phyloP scores from a whole-genome alignment of 2,888 invertebrate species.

The Ligdia adustata region DNA sequence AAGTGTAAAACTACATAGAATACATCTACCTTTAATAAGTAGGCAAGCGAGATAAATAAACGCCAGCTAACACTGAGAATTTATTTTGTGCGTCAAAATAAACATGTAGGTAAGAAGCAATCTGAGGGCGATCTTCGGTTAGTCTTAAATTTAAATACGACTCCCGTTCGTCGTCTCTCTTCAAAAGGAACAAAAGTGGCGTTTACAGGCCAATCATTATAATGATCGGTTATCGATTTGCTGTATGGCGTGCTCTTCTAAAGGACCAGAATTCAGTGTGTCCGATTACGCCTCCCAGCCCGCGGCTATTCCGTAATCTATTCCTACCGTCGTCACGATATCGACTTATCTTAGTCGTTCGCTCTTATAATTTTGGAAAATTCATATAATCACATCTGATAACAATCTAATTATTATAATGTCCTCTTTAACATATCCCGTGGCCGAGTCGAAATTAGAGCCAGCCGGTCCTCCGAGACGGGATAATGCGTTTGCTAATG shows the following conservation, averaged over 20 bases:
- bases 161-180: conserved; percentile 73
- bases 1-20: conserved; percentile 14
- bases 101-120: conserved; percentile 6
- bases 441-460: conserved; percentile 70
- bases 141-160: conserved; percentile 61
- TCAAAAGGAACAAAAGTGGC: conserved; percentile 69
- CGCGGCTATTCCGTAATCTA: conserved; percentile 74
- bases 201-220: conserved; percentile 80
- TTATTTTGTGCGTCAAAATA: conserved; percentile 23
- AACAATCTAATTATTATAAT: conserved; percentile 83
- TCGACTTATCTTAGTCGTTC: conserved; percentile 74
- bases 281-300: conserved; percentile 67
- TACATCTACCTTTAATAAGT: background rate
- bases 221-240: conserved; percentile 82
- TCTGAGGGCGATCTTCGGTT: conserved; percentile 28
- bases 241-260: conserved; percentile 74
- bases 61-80: background rate
- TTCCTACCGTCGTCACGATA: conserved; percentile 79
- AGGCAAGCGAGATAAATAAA: background rate
- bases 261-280: conserved; percentile 77
- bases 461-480: conserved; percentile 62
- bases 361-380: conserved; percentile 79
- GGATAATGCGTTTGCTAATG: conserved; percentile 76
- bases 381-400: conserved; percentile 82
- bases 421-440: conserved; percentile 82